Evolutionary conservation across 2,113 vertebrate genomes (phyloP).

Genomic region (Menidia beryllina): DNA sequence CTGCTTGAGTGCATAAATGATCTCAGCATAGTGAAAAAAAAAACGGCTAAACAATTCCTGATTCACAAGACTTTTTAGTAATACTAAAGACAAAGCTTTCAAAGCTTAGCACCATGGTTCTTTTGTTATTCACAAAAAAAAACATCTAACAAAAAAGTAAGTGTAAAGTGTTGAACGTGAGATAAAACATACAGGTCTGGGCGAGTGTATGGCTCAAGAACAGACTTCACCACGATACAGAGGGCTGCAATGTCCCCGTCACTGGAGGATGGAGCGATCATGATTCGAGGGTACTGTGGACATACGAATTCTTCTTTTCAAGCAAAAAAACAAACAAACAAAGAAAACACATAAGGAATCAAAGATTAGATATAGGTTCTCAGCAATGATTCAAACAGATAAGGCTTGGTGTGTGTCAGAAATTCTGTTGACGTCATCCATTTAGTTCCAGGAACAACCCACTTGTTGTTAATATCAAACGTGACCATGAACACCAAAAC

Average conservation of each 20-base stretch:
- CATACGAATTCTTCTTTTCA: neutral
- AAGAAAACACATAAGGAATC: constrained; percentile 43
- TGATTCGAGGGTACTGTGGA: constrained; percentile 45
- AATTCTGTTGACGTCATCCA: constrained; percentile 35
- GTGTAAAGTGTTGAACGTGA: constrained; percentile 32
- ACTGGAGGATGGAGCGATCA: constrained; percentile 60
- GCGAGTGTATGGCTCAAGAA: constrained; percentile 70
- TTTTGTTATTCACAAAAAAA: constrained; percentile 44
- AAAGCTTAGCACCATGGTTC: constrained; percentile 77
- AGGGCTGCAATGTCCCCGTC: constrained; percentile 45
- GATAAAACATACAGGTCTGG: constrained; percentile 56
- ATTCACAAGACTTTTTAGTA: constrained; percentile 51
- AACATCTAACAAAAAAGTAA: constrained; percentile 41
- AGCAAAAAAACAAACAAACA: too few relatives aligned
- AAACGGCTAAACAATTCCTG: constrained; percentile 58
- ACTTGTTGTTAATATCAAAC: too few relatives aligned
- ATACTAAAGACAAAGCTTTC: constrained; percentile 52
- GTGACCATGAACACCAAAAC: constrained; percentile 7
- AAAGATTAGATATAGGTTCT: constrained; percentile 36
- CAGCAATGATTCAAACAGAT: constrained; percentile 64
- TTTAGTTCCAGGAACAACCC: too few relatives aligned
- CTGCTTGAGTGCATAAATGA: constrained; percentile 50
- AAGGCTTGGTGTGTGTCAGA: constrained; percentile 69
- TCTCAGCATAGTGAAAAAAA: constrained; percentile 58
- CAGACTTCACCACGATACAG: constrained; percentile 51